Conservation (phyloP, 2,113 vertebrate genomes). For the Thymallus thymallus region DNA sequence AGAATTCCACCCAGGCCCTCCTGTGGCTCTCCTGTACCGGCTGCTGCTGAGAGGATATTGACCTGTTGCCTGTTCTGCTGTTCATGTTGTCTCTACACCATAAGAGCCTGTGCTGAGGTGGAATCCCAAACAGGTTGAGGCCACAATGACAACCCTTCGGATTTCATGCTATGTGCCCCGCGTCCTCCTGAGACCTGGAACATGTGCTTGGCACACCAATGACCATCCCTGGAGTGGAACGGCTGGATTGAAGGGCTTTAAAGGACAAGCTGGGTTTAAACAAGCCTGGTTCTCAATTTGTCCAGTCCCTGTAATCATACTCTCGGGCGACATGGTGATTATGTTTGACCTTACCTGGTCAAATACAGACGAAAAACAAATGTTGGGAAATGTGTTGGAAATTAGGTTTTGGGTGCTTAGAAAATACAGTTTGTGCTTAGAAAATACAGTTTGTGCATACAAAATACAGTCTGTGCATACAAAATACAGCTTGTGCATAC, state of each 20-base stretch:
- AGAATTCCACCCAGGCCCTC: slow-evolving; percentile 22
- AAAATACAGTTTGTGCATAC: not conserved
- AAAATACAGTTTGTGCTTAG: not conserved
- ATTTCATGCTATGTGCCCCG: slow-evolving; percentile 24
- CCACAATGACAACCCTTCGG: not conserved
- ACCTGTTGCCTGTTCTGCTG: slow-evolving; percentile 35
- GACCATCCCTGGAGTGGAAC: slow-evolving; percentile 40
- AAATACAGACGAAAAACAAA: slow-evolving; percentile 1
- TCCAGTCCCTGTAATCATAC: slow-evolving; percentile 14
- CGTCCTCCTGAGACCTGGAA: slow-evolving; percentile 37
- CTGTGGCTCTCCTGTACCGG: not conserved
- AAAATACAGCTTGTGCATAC: no score
- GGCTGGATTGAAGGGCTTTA: slow-evolving; percentile 39
- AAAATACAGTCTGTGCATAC: not conserved
- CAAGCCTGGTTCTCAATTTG: not conserved
- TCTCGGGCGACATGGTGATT: slow-evolving; percentile 24
- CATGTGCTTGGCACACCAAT: slow-evolving; percentile 50
- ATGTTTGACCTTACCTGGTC: slow-evolving; percentile 38
- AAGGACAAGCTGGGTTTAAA: slow-evolving; percentile 39
- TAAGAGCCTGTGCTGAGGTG: slow-evolving; percentile 26
- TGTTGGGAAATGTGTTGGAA: not conserved
- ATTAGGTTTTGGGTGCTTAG: not conserved
- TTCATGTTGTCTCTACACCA: slow-evolving; percentile 38
- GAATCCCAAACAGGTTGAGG: slow-evolving; percentile 38
- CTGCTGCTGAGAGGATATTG: not conserved